phyloP scores from a whole-genome alignment of 2,797 vertebrate species.

The Octomys mimax region DNA sequence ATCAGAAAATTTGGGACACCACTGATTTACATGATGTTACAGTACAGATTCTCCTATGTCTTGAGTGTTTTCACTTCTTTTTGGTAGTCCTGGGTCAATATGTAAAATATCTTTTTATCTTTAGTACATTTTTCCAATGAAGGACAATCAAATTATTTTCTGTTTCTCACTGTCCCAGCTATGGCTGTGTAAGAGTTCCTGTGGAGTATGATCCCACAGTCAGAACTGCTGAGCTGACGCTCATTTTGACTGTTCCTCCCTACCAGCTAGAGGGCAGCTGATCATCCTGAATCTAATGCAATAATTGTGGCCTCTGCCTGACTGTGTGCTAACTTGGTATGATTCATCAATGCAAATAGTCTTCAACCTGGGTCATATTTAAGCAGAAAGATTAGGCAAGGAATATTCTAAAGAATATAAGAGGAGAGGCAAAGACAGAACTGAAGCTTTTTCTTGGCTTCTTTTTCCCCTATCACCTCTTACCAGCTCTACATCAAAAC shows the following conservation, averaged over 20 bases:
- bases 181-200: not conserved
- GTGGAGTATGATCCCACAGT: not conserved
- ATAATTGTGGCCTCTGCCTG: not conserved
- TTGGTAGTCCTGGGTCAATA: not conserved
- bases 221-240: not conserved
- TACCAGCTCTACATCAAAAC: accelerated
- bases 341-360: not conserved
- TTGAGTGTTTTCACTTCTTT: not conserved
- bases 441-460: not conserved
- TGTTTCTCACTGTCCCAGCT: not conserved
- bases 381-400: not conserved
- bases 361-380: not conserved
- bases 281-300: not conserved
- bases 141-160: not conserved
- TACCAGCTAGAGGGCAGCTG: not conserved
- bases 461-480: not conserved
- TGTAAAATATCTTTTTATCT: not conserved
- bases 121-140: not conserved
- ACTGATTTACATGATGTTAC: no score
- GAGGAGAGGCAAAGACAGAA: not conserved
- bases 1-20: no score
- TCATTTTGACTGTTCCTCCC: not conserved
- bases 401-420: not conserved
- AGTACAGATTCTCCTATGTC: no score
- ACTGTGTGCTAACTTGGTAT: not conserved